phyloP scores from a whole-genome alignment of 2,888 invertebrate genomes.

The Ferdinandea cuprea region DNA sequence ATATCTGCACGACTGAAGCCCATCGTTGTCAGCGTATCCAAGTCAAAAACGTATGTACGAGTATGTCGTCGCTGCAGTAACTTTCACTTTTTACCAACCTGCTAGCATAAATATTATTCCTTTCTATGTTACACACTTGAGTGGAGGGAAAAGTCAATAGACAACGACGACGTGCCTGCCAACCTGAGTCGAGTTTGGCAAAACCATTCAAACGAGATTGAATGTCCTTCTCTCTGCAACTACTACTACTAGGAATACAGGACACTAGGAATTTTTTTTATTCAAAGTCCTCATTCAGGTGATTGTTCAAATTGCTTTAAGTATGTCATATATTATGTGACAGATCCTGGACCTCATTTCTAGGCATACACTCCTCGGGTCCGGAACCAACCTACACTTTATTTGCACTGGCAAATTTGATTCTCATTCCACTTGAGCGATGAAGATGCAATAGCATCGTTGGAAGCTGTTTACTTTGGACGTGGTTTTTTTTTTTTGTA shows the following conservation, averaged over 20 bases:
- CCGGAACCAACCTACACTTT: slow-evolving; percentile 16
- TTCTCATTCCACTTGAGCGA: slow-evolving; percentile 42
- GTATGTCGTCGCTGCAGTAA: slow-evolving; percentile 29
- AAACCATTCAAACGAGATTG: slow-evolving; percentile 22
- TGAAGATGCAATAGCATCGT: slow-evolving; percentile 25
- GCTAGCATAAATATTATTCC: slow-evolving; percentile 67
- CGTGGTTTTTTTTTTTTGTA: slow-evolving; percentile 24
- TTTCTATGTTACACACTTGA: slow-evolving; percentile 66
- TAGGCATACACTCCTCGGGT: slow-evolving; percentile 15
- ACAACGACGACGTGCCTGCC: slow-evolving; percentile 7
- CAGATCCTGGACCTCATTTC: slow-evolving; percentile 36
- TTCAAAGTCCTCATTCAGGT: background rate
- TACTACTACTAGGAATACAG: too few species aligned
- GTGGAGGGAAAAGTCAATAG: slow-evolving; percentile 69
- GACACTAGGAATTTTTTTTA: slow-evolving; percentile 15
- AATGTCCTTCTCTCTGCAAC: slow-evolving; percentile 33
- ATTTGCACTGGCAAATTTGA: slow-evolving; percentile 56
- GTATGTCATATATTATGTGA: slow-evolving; percentile 23
- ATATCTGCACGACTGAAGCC: slow-evolving; percentile 69
- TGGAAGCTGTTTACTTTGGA: slow-evolving; percentile 43
- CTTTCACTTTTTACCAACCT: slow-evolving; percentile 71
- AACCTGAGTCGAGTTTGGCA: slow-evolving; percentile 18
- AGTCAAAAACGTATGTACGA: background rate
- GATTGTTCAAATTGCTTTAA: slow-evolving; percentile 27
- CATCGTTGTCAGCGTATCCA: slow-evolving; percentile 26